Evolutionary conservation across 2,113 vertebrate genomes (phyloP), one percentile per base, ranked within the genome.

Genomic region (Emydura subglobosa): DNA sequence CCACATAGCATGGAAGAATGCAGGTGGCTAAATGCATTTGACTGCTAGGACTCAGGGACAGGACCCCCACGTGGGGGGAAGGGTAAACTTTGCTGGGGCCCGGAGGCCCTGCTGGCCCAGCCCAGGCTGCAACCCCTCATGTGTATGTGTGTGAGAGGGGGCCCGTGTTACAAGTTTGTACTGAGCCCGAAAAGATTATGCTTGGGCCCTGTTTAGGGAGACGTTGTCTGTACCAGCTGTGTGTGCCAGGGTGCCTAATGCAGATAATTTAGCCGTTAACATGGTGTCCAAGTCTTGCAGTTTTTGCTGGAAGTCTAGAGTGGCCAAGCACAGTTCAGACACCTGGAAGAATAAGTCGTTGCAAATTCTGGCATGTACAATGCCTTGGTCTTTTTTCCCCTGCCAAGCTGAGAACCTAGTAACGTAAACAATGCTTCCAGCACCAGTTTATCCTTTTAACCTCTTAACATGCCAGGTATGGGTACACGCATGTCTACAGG

Each of bases 351-450:
- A 94, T 97, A 94, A 59, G 89, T 88, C 83, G 95, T 89, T 95
- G 94, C 96, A 96, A 86, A 97, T 94, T 95, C 96, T 88, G 85
- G 85, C 96, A 95, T 93, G 96, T 27, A 39, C n/a, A 39, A 5
- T 72, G 65, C 34, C 90, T 95, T 74, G 50, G 92, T 61, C 96
- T 97, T 96, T 97, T 86, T 96, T 97, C 97, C 94, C 86, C 49
- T 97, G 97, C 95, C 97, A 97, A 95, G 87, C 72, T 88, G 91
- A 96, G 90, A 89, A 89, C 97, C 92, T 85, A 96, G 21, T 95
- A 86, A 91, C 86, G 65, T 85, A 13, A 87, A 13, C 24, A 79
- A 88, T 96, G 95, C 95, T 97, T 22, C 82, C 90, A 96, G 91
- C 95, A 92, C 83, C 94, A 80, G 91, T 92, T 96, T 91, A 95